Conservation (phyloP, 2,888 invertebrate species). For the Plemyria rubiginata region DNA sequence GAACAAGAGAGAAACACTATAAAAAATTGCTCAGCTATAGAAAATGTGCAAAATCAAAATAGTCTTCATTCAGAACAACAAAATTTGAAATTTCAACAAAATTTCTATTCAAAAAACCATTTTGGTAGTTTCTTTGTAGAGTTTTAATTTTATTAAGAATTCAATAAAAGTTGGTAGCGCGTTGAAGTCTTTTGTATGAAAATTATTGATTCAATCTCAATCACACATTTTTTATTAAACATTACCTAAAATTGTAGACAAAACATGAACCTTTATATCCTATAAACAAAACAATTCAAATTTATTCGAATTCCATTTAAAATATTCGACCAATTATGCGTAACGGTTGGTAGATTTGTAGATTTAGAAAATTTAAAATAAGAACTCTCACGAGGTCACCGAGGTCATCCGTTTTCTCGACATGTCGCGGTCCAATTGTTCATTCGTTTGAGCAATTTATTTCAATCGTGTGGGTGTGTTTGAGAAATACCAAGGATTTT, state of each 20-base stretch:
- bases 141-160: too few relatives aligned
- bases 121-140: too few relatives aligned
- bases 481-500: not conserved
- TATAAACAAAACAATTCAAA: not conserved
- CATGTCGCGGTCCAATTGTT: slow-evolving; percentile 54
- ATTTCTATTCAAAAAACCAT: too few relatives aligned
- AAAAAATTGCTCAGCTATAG: not conserved
- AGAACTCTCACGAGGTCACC: slow-evolving; percentile 64
- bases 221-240: too few relatives aligned
- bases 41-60: not conserved
- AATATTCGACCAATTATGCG: slow-evolving; percentile 53
- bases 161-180: not conserved
- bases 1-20: slow-evolving; percentile 48
- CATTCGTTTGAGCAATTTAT: slow-evolving; percentile 74
- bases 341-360: slow-evolving; percentile 45
- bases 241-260: too few relatives aligned
- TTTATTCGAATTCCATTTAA: slow-evolving; percentile 28
- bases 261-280: too few relatives aligned
- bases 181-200: slow-evolving; percentile 20
- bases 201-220: not conserved
- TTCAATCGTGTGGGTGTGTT: slow-evolving; percentile 26
- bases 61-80: too few relatives aligned
- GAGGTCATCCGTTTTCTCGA: slow-evolving; percentile 63
- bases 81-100: too few relatives aligned
- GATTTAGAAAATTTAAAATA: slow-evolving; percentile 43